Conservation (phyloP, 2,888 invertebrate genomes). For the Andrena haemorrhoa region DNA sequence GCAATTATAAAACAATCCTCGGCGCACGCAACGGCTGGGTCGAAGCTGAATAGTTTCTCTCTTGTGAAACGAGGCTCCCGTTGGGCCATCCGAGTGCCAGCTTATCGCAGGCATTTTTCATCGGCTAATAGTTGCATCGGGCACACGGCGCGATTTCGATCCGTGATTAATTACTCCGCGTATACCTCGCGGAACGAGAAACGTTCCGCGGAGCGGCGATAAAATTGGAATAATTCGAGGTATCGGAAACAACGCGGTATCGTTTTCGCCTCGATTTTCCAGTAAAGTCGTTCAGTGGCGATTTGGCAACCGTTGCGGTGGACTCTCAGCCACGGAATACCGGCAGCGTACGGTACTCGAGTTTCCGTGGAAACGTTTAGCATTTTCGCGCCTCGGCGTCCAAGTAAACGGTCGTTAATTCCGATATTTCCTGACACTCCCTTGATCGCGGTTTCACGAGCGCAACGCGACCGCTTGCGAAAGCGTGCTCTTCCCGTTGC, state of each 20-base stretch:
- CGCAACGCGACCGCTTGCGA: constrained; percentile 16
- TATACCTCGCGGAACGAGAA: too few species aligned
- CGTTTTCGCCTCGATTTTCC: constrained; percentile 21
- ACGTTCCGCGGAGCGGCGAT: neutral
- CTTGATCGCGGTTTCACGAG: constrained; percentile 19
- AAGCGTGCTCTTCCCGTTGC: constrained; percentile 15
- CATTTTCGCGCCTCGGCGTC: constrained; percentile 52
- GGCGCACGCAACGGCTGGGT: neutral
- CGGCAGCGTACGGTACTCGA: constrained; percentile 32
- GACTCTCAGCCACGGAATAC: constrained; percentile 56
- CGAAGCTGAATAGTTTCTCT: too few species aligned
- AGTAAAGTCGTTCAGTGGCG: constrained; percentile 8
- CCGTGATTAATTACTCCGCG: neutral
- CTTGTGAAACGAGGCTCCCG: too few species aligned
- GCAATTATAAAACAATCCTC: too few species aligned
- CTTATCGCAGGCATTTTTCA: too few species aligned
- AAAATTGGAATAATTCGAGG: constrained; percentile 1
- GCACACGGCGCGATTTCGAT: neutral
- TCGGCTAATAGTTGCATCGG: neutral
- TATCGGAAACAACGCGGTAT: constrained; percentile 22
- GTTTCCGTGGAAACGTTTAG: constrained; percentile 68
- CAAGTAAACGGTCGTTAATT: constrained; percentile 31
- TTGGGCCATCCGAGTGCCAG: too few species aligned
- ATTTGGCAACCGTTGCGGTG: constrained; percentile 51
- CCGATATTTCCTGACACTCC: constrained; percentile 27